Conservation (phyloP, 2,888 invertebrate genomes). For the Ennomos erosarius region DNA sequence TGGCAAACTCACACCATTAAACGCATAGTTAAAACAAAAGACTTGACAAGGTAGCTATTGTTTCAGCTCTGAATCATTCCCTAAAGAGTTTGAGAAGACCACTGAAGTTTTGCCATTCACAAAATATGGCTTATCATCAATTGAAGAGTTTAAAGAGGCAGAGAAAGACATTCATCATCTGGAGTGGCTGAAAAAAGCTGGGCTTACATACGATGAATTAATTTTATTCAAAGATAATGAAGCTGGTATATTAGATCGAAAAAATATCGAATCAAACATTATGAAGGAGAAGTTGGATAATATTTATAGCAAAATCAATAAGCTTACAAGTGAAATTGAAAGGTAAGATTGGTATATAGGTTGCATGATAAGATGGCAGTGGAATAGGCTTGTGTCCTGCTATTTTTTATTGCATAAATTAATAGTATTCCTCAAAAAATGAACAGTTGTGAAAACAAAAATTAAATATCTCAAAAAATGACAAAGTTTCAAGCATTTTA, state of each 20-base stretch:
- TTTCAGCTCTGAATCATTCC: slow-evolving; percentile 65
- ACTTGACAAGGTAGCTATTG: no score
- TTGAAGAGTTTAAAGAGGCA: slow-evolving; percentile 71
- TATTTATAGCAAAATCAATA: slow-evolving; percentile 66
- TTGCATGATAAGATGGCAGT: no score
- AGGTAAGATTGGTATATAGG: slow-evolving; percentile 48
- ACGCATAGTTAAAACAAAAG: no score
- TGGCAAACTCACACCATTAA: no score
- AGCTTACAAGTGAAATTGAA: slow-evolving; percentile 48
- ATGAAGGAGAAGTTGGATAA: slow-evolving; percentile 60
- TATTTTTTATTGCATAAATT: no score
- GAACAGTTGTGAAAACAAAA: no score
- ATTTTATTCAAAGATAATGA: slow-evolving; percentile 78
- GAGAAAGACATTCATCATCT: slow-evolving; percentile 67
- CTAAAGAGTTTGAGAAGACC: slow-evolving; percentile 72
- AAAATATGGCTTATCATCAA: slow-evolving; percentile 73
- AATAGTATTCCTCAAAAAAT: no score
- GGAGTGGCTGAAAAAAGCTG: slow-evolving; percentile 77
- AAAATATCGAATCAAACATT: slow-evolving; percentile 63
- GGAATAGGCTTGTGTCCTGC: no score
- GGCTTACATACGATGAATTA: slow-evolving; percentile 78
- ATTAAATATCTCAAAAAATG: no score
- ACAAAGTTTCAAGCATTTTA: no score
- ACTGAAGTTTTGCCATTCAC: slow-evolving; percentile 72
- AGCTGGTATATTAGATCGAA: slow-evolving; percentile 61